Base-by-base conservation (phyloP, 2,888 invertebrate species). In the Drosophila multiciliata region DNA sequence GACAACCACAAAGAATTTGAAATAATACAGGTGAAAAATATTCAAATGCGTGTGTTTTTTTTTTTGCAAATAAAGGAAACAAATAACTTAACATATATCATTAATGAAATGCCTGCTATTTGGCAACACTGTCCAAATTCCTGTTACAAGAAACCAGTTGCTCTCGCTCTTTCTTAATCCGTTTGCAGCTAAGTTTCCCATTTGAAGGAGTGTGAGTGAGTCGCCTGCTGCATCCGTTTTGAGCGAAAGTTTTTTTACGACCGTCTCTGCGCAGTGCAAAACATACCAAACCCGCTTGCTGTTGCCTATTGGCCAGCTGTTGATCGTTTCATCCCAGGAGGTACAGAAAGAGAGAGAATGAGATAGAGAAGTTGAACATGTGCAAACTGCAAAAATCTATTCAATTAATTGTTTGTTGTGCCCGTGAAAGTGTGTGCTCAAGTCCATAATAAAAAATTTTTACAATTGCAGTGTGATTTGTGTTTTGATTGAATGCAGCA, bases 191-290 rank as follows among this genome's bases (percentile, higher is more conserved):
- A 53, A 60, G 59, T 55, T 57, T 66, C 65, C 64, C 57, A 72
- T 62, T 80, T 45, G 23, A 26, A 45, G 65, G 72, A 54, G 59
- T 53, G 59, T 53, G 48, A 69, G 59, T 53, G 23, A 23, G 42
- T 69, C 60, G 72, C 60, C 69, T 67, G 77, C 77, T 74, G 90
- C 85, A 89, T 89, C 85, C 85, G 85, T 85, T 87, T 87, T 82
- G 75, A 88, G 85, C 90, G 85, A 85, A 85, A 85, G 85, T 85
- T 84, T 83, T 85, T 87, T 84, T 81, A 80, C 69, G 65, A 26
- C 54, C 62, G 69, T 61, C 72, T 77, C 50, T 53, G 45, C 63
- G 58, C 66, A 63, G 63, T 74, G 74, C 68, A 73, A 78, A 49
- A 49, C 45, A 53, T 52, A 29, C 87, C 73, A 85, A 88, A 81